phyloP scores from a whole-genome alignment of 2,797 vertebrate genomes.

The Silurus aristotelis region DNA sequence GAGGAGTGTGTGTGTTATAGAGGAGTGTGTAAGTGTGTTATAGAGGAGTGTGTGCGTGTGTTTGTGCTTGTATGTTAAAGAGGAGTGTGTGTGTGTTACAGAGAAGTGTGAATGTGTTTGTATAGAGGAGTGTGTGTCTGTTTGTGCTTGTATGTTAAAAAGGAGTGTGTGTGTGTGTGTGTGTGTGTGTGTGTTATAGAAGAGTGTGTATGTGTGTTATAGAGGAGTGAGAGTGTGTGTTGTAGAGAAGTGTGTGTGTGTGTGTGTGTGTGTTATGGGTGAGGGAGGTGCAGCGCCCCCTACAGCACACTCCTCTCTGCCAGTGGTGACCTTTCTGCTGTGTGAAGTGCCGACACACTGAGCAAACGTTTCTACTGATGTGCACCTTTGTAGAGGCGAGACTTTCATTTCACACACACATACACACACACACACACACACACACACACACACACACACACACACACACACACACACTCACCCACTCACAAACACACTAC shows the following conservation, averaged over 20 bases:
- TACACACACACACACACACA: background rate
- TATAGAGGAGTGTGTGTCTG: background rate
- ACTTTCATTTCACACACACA: background rate
- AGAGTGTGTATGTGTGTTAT: no score
- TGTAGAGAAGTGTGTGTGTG: background rate
- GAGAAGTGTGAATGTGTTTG: no score
- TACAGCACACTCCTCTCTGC: background rate
- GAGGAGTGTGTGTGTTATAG: no score
- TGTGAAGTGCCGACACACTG: conserved; percentile 66
- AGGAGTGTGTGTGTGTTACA: background rate
- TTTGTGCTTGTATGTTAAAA: no score
- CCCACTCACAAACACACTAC: conserved; percentile 70
- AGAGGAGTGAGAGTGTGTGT: background rate
- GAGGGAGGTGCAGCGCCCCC: conserved; percentile 9
- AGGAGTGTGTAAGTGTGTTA: background rate
- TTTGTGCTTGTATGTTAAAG: no score
- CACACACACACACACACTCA: background rate
- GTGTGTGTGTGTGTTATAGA: background rate
- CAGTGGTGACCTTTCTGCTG: conserved; percentile 73
- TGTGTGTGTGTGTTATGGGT: background rate
- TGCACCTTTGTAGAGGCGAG: conserved; percentile 16
- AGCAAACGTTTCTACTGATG: conserved; percentile 18
- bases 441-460: background rate
- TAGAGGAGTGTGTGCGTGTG: background rate
- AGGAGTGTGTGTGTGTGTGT: no score